Conservation (phyloP, 2,113 vertebrate genomes). For the Potamarius usumacintae region DNA sequence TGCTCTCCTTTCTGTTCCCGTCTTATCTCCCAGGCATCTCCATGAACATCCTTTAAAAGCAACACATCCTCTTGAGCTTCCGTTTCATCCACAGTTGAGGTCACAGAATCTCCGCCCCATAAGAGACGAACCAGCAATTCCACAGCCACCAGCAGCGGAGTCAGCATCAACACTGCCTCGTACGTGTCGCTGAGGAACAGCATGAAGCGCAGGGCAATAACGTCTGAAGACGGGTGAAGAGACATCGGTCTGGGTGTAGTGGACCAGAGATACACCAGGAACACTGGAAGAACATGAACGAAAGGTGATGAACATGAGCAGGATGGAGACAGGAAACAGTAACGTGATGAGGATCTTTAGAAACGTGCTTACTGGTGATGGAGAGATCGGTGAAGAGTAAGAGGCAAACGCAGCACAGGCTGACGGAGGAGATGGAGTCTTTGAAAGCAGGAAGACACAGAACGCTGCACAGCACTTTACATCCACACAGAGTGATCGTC, state of each 20-base stretch:
- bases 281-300: conserved; percentile 59
- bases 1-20: not conserved
- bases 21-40: not conserved
- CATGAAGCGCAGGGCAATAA: conserved; percentile 71
- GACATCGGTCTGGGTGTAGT: conserved; percentile 53
- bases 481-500: conserved; percentile 60
- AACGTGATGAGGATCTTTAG: not conserved
- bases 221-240: conserved; percentile 45
- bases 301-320: not conserved
- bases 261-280: conserved; percentile 64
- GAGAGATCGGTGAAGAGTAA: conserved; percentile 75
- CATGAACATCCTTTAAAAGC: not conserved
- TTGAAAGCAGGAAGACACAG: conserved; percentile 60
- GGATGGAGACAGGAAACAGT: not conserved
- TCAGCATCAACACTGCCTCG: conserved; percentile 65
- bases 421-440: conserved; percentile 58
- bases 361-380: conserved; percentile 34
- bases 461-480: conserved; percentile 67
- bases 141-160: conserved; percentile 62
- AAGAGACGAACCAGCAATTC: conserved; percentile 61
- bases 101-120: conserved; percentile 9
- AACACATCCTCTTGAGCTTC: not conserved
- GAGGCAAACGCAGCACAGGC: conserved; percentile 72
- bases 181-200: conserved; percentile 74
- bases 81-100: too few species aligned